Base-by-base conservation (phyloP, 2,888 invertebrate species). In the Dinocampus coccinellae region DNA sequence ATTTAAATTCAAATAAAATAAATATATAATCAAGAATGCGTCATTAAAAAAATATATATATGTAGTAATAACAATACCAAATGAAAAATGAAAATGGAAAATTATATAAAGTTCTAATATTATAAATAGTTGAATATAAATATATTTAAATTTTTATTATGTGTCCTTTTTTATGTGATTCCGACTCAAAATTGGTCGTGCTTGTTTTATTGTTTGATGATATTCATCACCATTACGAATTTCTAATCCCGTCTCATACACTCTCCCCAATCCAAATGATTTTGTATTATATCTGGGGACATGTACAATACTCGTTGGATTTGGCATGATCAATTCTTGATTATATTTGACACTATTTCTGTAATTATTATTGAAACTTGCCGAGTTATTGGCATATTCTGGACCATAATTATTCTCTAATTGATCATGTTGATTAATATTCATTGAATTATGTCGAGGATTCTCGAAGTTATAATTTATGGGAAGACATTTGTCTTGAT, bases 101-200 rank as follows among this genome's bases (percentile, higher is more conserved):
- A 57, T 26, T 24, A 24, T n/a, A 57, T 57, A 10, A 47, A 3
- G 9, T 47, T 9, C 47, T 3, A 24, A 13, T 26, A 4, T 1
- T 10, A 26, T 16, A 29, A 26, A 29, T 33, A 13, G n/a, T n/a
- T n/a, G 29, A 58, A 58, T 16, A 58, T 16, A 33, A 29, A 58
- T 29, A 3, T 9, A 13, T 16, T 33, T n/a, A 33, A 58, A 29
- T 58, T 58, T 13, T 33, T 1, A 34, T 33, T 58, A 33, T 1
- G 2, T 16, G 0, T 1, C 0, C 16, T 29, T n/a, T 29, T n/a
- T 55, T 1, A 22, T 1, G 9, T 11, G 24, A n/a, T 36, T 22
- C n/a, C 34, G 52, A 13, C 53, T 62, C 6, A 69, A 39, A 29
- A 69, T 63, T 36, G 62, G 63, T 16, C 42, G 24, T 3, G 63